Evolutionary conservation across 1,140 invertebrate genomes (phyloP).

Genomic region (Cydia amplana): DNA sequence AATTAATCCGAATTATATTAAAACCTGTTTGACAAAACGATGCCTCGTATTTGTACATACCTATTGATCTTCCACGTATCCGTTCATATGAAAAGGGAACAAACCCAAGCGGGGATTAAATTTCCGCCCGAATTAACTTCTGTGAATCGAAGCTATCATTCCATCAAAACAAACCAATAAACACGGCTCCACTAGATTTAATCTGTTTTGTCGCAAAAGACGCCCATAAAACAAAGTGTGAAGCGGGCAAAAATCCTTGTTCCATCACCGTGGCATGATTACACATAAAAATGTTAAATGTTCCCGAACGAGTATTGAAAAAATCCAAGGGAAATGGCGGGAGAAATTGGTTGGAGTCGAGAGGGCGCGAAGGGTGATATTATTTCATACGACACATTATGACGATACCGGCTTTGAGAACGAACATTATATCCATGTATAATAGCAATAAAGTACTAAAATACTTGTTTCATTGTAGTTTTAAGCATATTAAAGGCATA

Average conservation of each 20-base stretch:
- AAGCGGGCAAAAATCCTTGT: slow-evolving; percentile 69
- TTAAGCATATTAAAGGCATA: too few species aligned
- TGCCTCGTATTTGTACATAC: background rate
- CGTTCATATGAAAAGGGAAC: background rate
- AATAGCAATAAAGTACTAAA: too few species aligned
- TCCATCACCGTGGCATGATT: slow-evolving; percentile 76
- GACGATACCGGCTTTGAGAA: background rate
- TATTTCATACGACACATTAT: slow-evolving; percentile 17
- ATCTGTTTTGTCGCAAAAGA: slow-evolving; percentile 75
- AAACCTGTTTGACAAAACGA: background rate
- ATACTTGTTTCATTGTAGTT: too few species aligned
- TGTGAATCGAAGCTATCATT: background rate
- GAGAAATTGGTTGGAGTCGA: slow-evolving; percentile 54
- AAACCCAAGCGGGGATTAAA: background rate
- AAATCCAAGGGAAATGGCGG: slow-evolving; percentile 69
- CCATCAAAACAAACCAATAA: slow-evolving; percentile 52
- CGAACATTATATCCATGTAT: background rate
- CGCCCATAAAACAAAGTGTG: slow-evolving; percentile 75
- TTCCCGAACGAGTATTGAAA: slow-evolving; percentile 77
- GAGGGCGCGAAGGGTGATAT: slow-evolving; percentile 21
- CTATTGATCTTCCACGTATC: background rate
- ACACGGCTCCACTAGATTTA: slow-evolving; percentile 68
- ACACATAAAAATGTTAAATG: slow-evolving; percentile 80
- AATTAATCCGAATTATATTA: background rate
- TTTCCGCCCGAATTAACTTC: slow-evolving; percentile 5